Percentiles rank a stretch among this genome's conserved stretches.
Conservation (phyloP, 2,888 invertebrate species). For the Platycheirus rosarum region DNA sequence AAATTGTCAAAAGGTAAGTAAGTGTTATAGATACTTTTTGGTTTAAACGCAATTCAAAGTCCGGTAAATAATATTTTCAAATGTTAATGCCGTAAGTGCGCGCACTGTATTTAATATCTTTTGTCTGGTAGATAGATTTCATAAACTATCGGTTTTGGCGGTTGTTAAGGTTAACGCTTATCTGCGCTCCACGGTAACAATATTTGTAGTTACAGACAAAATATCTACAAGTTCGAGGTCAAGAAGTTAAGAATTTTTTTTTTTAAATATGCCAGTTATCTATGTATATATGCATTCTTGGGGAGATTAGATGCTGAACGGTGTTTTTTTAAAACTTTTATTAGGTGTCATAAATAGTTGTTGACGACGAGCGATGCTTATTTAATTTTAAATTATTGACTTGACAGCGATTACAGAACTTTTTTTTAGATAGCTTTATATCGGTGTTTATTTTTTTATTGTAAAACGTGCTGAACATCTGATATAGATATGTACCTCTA, state of each 20-base stretch:
- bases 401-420: too few species aligned
- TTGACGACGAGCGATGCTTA: too few species aligned
- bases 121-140: too few species aligned
- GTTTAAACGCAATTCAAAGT: neutral
- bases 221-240: conserved; percentile 7
- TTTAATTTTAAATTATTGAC: too few species aligned
- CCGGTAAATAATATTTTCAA: neutral
- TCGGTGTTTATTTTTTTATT: too few species aligned
- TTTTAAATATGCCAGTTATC: neutral
- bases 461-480: too few species aligned
- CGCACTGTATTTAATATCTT: too few species aligned
- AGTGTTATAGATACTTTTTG: neutral
- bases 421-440: too few species aligned
- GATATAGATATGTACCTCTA: too few species aligned
- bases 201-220: neutral
- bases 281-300: conserved; percentile 1
- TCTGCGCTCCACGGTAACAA: neutral
- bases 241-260: neutral
- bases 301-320: neutral
- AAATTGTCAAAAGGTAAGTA: conserved; percentile 49
- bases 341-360: too few species aligned
- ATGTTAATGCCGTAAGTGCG: neutral
- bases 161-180: too few species aligned
- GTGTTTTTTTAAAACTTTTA: neutral
- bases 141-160: too few species aligned